phyloP scores from a whole-genome alignment of 53 echinoderm and acorn worm species.

The Stichopus horrens region DNA sequence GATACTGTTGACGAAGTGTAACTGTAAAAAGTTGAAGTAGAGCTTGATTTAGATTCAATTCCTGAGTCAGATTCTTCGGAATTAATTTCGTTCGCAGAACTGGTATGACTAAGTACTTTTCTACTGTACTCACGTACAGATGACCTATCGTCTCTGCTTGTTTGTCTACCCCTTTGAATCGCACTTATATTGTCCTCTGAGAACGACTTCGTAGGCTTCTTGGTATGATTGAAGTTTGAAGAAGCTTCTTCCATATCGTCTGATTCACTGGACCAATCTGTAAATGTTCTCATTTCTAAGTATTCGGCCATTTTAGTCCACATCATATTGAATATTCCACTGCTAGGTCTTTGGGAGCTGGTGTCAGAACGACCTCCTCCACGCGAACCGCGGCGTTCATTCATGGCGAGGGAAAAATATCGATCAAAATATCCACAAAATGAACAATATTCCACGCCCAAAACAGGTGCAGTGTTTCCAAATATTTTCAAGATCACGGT shows the following conservation, averaged over 20 bases:
- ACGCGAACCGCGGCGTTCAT: slow-evolving; percentile 28
- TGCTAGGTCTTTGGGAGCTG: slow-evolving; percentile 11
- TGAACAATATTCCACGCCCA: neutral
- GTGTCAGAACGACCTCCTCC: neutral
- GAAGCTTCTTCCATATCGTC: slow-evolving; percentile 9
- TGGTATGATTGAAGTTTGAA: neutral
- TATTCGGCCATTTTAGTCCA: slow-evolving; percentile 89
- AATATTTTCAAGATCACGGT: neutral
- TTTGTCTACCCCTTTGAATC: neutral
- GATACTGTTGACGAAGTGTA: slow-evolving; percentile 37
- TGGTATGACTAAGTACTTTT: slow-evolving; percentile 27
- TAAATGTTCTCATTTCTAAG: slow-evolving; percentile 79
- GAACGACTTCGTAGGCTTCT: neutral
- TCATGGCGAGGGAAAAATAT: slow-evolving; percentile 13
- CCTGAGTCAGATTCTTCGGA: neutral
- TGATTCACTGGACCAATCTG: slow-evolving; percentile 43
- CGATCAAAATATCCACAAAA: neutral
- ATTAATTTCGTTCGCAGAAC: slow-evolving; percentile 33
- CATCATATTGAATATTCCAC: slow-evolving; percentile 48
- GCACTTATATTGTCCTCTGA: neutral
- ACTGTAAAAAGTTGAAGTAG: slow-evolving; percentile 38
- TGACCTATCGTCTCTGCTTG: neutral
- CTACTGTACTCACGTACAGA: neutral
- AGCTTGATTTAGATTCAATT: slow-evolving; percentile 26
- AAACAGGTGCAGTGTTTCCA: neutral